A percentile compares a stretch with the other conserved stretches of the same genome.
These are phyloP conservation scores for Melanotaenia parkinsoni DNA, from an alignment of 2,797 vertebrate species.

Conservation along the genomic window DNA sequence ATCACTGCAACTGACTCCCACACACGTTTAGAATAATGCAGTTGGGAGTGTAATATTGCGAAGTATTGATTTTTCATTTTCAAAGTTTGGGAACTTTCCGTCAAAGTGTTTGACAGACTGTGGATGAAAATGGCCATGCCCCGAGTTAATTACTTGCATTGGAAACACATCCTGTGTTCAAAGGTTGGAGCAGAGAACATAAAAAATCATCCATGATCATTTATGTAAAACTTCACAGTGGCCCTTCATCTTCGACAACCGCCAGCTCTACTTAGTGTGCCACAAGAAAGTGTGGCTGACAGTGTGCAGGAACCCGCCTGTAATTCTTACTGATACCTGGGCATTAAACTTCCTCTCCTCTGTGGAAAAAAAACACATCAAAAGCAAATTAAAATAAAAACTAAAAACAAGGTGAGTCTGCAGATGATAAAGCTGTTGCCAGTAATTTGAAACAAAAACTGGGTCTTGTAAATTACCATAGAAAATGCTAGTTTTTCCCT, in stretches of 20 bases:
- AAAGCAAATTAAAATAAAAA: slow-evolving; percentile 73
- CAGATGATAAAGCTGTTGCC: slow-evolving; percentile 58
- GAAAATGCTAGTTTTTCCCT: slow-evolving; percentile 42
- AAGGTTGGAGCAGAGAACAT: slow-evolving; percentile 72
- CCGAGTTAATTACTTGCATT: slow-evolving; percentile 73
- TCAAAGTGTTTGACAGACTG: slow-evolving; percentile 41
- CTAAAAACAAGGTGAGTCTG: slow-evolving; percentile 59
- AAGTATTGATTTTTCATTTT: slow-evolving; percentile 70
- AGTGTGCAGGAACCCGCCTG: slow-evolving; percentile 77
- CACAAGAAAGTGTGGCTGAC: slow-evolving; percentile 84
- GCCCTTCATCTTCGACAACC: slow-evolving; percentile 76
- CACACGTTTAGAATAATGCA: slow-evolving; percentile 64
- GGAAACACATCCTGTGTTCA: slow-evolving; percentile 82
- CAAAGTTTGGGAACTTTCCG: slow-evolving; percentile 61
- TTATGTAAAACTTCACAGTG: slow-evolving; percentile 80
- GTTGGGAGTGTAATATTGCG: slow-evolving; percentile 50
- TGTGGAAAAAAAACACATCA: slow-evolving; percentile 69
- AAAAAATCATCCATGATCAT: slow-evolving; percentile 75
- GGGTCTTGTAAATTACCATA: slow-evolving; percentile 50
- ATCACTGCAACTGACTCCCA: slow-evolving; percentile 66
- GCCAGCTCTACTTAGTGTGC: slow-evolving; percentile 78
- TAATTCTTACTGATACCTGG: slow-evolving; percentile 82
- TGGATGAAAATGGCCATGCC: slow-evolving; percentile 62
- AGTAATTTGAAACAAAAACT: slow-evolving; percentile 57
- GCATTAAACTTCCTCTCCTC: slow-evolving; percentile 71